Evolutionary conservation across 1,140 invertebrate genomes (phyloP), one percentile per base, ranked within the genome.

Genomic region (Myzus persicae): DNA sequence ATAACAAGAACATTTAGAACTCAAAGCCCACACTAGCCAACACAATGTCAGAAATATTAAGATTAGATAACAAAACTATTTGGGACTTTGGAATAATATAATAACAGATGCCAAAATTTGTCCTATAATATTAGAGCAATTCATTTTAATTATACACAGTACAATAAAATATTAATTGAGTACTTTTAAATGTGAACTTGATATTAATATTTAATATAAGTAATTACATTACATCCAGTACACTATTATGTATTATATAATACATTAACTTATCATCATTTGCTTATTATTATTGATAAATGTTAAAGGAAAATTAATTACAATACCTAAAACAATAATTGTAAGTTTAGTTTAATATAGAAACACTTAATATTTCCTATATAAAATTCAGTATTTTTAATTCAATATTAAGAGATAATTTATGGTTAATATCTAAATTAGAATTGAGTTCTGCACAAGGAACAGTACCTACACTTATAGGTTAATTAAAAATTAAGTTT

Each of bases 11-110:
- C 5, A 85, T 85, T 44, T 76, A n/a, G 14, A 31, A 31, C 26
- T 85, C 40, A 18, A 44, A 85, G 24, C 38, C 82, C 14, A 46
- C 4, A 87, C 1, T 36, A 87, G 31, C n/a, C 59, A 84, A 85
- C 26, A 87, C 31, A n/a, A 76, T 46, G 44, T 36, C 85, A 88
- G 9, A 36, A 87, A 88, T 88, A 88, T 88, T 46, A 1, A 85
- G 84, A 85, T 85, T 48, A 88, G 85, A 88, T 88, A 88, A 46
- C n/a, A 46, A n/a, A 88, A 46, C 31, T 48, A 88, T 88, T 88
- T 44, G 44, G 8, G 20, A 88, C 85, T n/a, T 88, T n/a, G 44
- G n/a, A 44, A 18, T 44, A 88, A 88, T 46, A 48, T 48, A 88
- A 88, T 88, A 46, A 36, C 44, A 88, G 14, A 88, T 88, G 44